Evolutionary conservation across 2,888 invertebrate genomes (phyloP), one percentile per base, ranked within the genome.

Genomic region (Autographa gamma): DNA sequence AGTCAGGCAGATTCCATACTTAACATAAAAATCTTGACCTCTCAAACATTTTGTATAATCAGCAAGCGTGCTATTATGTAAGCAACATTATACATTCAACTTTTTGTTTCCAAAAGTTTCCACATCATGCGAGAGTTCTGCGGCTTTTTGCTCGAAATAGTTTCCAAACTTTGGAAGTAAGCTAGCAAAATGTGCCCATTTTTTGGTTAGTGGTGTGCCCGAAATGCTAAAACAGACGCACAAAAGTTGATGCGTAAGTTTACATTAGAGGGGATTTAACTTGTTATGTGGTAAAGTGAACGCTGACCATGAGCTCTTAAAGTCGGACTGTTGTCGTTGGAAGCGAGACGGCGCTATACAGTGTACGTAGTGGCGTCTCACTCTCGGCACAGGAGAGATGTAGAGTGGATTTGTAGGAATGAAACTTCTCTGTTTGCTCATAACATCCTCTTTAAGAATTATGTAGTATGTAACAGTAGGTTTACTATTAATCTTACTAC

Each of bases 131-230:
- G 74, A 69, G 71, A 78, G 74, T 74, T 78, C 38, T 72, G 78
- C 71, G 67, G 78, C 78, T 80, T 82, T 81, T 81, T 82, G 76
- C 43, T 56, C 66, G 66, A 76, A 78, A 81, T 73, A 81, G 77
- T 81, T 81, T 58, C 52, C 11, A 19, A 76, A 80, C 68, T 72
- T 77, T 71, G 66, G 69, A 76, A 80, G 82, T 80, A 56, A 76
- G 71, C 76, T 69, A 54, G 77, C 66, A 69, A 72, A 77, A 69
- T 76, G 77, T 63, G 68, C 66, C 34, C 41, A 59, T 80, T 80
- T 80, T 81, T 80, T 61, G 63, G 69, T n/a, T 18, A 31, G 31
- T 41, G 48, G 41, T 56, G 9, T 62, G 63, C 56, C 38, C 16
- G 19, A 69, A 69, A 67, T 70, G 19, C 31, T 62, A 64, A 60